These are phyloP conservation scores for Nycticorax nycticorax DNA, from an alignment of 2,113 vertebrate genomes.

Conservation along the genomic window DNA sequence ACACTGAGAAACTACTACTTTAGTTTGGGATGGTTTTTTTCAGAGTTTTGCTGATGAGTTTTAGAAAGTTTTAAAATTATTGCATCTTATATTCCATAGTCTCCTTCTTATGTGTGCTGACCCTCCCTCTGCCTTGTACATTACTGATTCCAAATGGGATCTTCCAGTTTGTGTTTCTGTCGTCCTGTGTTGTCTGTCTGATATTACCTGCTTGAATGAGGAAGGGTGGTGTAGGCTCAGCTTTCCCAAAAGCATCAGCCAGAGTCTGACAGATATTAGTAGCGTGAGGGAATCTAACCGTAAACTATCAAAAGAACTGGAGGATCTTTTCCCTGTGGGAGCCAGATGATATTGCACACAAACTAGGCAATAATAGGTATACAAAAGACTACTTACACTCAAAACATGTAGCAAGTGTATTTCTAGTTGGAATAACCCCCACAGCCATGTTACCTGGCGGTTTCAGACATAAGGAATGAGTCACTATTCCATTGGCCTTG, in stretches of 20 bases:
- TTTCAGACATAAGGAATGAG: background rate
- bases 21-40: background rate
- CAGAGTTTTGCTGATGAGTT: background rate
- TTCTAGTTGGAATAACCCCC: background rate
- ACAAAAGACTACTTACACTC: background rate
- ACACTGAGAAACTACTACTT: background rate
- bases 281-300: background rate
- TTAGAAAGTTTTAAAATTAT: background rate
- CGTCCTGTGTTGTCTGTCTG: rapidly evolving
- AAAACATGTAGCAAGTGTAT: background rate
- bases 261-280: background rate
- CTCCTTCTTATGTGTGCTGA: background rate
- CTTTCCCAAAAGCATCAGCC: background rate
- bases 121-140: background rate
- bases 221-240: background rate
- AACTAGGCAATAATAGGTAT: background rate
- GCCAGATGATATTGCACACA: background rate
- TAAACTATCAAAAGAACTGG: background rate
- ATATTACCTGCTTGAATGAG: background rate
- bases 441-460: rapidly evolving
- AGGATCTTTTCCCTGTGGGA: background rate
- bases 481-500: background rate
- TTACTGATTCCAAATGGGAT: background rate
- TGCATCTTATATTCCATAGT: background rate
- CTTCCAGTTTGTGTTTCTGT: background rate